These are phyloP conservation scores for Camponotus floridanus DNA, from an alignment of 1,140 invertebrate species.

Conservation along the genomic window DNA sequence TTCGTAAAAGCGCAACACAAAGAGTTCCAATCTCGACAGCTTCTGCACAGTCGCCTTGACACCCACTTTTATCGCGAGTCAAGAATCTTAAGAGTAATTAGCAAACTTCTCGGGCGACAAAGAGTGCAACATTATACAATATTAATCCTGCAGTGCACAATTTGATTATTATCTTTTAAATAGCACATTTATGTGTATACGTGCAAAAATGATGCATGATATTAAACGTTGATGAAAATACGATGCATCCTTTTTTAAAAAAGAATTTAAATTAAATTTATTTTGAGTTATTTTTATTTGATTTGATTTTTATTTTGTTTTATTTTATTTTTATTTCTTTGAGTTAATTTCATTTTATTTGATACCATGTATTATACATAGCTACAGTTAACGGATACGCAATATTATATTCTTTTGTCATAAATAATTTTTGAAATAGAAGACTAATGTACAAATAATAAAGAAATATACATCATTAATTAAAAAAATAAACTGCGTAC, in stretches of 20 bases:
- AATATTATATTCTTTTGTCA: background rate
- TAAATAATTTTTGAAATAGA: background rate
- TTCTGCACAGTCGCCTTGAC: constrained; percentile 15
- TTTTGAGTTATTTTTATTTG: too few species aligned
- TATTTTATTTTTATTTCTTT: too few species aligned
- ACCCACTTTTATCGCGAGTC: constrained; percentile 38
- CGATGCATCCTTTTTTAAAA: too few species aligned
- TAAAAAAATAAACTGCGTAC: background rate
- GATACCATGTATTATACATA: background rate
- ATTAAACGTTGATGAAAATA: background rate
- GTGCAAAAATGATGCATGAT: background rate
- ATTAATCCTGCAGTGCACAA: background rate
- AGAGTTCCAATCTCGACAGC: constrained; percentile 45
- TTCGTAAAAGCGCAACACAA: constrained; percentile 24
- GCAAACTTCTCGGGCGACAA: constrained; percentile 8
- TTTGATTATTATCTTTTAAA: background rate
- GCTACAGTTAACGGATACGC: background rate
- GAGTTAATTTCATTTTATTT: background rate
- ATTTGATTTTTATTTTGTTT: too few species aligned
- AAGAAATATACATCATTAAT: background rate
- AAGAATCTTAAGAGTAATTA: constrained; percentile 44
- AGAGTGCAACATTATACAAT: background rate
- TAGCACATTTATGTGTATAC: background rate
- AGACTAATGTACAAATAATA: too few species aligned
- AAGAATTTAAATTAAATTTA: too few species aligned